Conservation (phyloP, 2,888 invertebrate genomes). For the Heliconius aoede region DNA sequence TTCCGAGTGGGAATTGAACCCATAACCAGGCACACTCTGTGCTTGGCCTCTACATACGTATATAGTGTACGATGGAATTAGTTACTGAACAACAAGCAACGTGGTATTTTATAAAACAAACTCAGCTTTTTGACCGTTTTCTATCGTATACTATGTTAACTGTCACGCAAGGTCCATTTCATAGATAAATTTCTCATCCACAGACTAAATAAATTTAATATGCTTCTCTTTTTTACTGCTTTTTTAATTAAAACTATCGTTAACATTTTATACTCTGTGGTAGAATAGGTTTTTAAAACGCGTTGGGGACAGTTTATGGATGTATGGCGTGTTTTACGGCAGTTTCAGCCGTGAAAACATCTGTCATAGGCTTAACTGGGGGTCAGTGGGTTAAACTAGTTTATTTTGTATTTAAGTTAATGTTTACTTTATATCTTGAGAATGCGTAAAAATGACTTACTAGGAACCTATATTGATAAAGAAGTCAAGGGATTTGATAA, state of each 20-base stretch:
- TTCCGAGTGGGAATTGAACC: no score
- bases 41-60: not conserved
- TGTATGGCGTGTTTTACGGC: conserved; percentile 62
- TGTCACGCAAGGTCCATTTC: conserved; percentile 68
- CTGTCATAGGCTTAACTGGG: conserved; percentile 69
- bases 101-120: conserved; percentile 11
- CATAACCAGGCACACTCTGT: no score
- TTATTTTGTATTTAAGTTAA: conserved; percentile 57
- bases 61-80: not conserved
- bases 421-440: conserved; percentile 57
- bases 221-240: conserved; percentile 6
- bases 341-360: conserved; percentile 69
- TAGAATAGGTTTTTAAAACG: conserved; percentile 45
- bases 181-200: conserved; percentile 47
- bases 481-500: not conserved
- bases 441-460: conserved; percentile 51
- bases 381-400: conserved; percentile 73
- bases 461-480: conserved; percentile 26
- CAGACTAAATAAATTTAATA: conserved; percentile 7
- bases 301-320: conserved; percentile 62
- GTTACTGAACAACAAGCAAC: not conserved
- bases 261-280: conserved; percentile 39
- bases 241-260: conserved; percentile 7
- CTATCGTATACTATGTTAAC: conserved; percentile 57
- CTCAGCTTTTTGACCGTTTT: conserved; percentile 52